Percentiles rank a stretch among this genome's conserved stretches.
Conservation (phyloP, 2,888 invertebrate genomes). For the Drosophila paranaensis region DNA sequence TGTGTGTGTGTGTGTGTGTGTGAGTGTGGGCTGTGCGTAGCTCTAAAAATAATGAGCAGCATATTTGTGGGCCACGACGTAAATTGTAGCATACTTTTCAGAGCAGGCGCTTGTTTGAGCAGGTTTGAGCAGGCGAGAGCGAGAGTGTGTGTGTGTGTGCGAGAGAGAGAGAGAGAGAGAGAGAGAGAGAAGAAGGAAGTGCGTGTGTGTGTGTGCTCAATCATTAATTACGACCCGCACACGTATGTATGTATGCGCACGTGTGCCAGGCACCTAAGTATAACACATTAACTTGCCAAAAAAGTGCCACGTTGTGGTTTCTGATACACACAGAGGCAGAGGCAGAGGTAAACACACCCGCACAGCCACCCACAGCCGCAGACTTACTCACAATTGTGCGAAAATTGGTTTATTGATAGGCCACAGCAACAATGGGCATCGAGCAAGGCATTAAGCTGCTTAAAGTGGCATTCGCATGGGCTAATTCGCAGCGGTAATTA, state of each 20-base stretch:
- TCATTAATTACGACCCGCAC: conserved; percentile 67
- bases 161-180: background rate
- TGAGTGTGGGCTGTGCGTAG: conserved; percentile 20
- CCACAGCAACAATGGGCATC: conserved; percentile 22
- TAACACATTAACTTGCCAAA: conserved; percentile 74
- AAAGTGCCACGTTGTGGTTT: conserved; percentile 76
- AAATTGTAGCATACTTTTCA: conserved; percentile 70
- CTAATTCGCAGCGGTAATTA: conserved; percentile 18
- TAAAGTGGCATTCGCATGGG: conserved; percentile 5
- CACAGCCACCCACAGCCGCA: background rate
- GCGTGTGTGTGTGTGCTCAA: conserved; percentile 48
- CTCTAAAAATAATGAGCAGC: conserved; percentile 76
- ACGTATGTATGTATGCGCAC: conserved; percentile 23
- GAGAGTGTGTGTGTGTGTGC: background rate
- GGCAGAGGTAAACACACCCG: conserved; percentile 21
- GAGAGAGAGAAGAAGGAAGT: background rate
- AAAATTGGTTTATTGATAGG: conserved; percentile 74
- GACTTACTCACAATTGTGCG: conserved; percentile 50
- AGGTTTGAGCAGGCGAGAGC: background rate
- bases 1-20: conserved; percentile 1
- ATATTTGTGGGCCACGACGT: conserved; percentile 69
- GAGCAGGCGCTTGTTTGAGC: conserved; percentile 18
- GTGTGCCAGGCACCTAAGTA: conserved; percentile 45
- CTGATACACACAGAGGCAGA: conserved; percentile 28
- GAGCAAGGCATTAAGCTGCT: conserved; percentile 10